Evolutionary conservation across 2,888 invertebrate species (phyloP).

Genomic region (Auanema sp.): DNA sequence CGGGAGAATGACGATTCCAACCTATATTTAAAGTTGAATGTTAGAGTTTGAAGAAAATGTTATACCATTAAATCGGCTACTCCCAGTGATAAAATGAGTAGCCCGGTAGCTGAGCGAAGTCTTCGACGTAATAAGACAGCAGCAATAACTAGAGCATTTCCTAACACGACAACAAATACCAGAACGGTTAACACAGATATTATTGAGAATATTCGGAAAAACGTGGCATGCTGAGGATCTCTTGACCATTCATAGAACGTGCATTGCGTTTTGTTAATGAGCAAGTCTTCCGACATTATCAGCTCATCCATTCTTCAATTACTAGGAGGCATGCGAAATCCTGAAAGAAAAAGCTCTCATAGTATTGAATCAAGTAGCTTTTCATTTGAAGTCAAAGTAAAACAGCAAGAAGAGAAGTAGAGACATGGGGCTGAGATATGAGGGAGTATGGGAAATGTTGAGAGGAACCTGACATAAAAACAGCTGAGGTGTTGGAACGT

Average conservation of each 20-base stretch:
- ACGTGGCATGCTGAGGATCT: constrained; percentile 57
- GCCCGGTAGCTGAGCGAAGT: constrained; percentile 89
- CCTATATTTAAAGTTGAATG: constrained; percentile 64
- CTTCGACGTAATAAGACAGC: constrained; percentile 61
- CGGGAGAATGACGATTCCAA: constrained; percentile 91
- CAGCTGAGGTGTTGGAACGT: too few species aligned
- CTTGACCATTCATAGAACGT: constrained; percentile 60
- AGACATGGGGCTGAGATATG: too few species aligned
- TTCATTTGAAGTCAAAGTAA: too few species aligned
- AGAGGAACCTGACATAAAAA: too few species aligned
- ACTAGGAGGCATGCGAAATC: too few species aligned
- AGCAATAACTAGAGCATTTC: constrained; percentile 63
- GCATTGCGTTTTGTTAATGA: constrained; percentile 33
- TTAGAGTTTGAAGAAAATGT: constrained; percentile 11
- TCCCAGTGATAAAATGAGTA: constrained; percentile 93
- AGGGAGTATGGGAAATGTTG: too few species aligned
- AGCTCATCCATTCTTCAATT: too few species aligned
- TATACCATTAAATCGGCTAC: constrained; percentile 82
- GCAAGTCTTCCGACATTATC: neutral
- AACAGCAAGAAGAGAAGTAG: too few species aligned
- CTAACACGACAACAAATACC: constrained; percentile 62
- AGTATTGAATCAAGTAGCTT: too few species aligned
- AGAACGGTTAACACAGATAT: constrained; percentile 62
- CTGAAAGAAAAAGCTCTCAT: too few species aligned
- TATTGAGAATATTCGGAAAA: constrained; percentile 62